phyloP scores from a whole-genome alignment of 2,888 invertebrate species.

The Lumbricus terrestris region DNA sequence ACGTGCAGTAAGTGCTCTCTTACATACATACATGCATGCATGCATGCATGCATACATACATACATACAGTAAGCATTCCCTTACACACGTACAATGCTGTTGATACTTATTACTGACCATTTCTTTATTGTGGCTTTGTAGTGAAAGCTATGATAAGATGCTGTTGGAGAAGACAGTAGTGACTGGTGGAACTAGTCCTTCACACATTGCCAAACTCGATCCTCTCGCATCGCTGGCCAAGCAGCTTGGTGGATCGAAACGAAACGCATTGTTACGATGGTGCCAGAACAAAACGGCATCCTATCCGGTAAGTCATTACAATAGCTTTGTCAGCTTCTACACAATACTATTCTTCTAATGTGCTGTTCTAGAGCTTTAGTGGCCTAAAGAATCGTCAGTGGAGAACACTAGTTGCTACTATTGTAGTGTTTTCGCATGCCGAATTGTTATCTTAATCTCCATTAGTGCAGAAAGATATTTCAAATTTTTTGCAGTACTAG shows the following conservation, averaged over 20 bases:
- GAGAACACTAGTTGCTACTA: not conserved
- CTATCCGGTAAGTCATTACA: slow-evolving; percentile 63
- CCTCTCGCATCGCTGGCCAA: slow-evolving; percentile 84
- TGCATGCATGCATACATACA: no score
- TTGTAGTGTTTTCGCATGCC: not conserved
- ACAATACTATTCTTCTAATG: not conserved
- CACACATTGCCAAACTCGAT: slow-evolving; percentile 66
- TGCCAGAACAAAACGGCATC: slow-evolving; percentile 88
- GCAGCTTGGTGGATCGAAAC: slow-evolving; percentile 84
- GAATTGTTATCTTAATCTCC: not conserved
- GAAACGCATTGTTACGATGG: slow-evolving; percentile 92
- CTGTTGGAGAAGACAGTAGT: slow-evolving; percentile 4
- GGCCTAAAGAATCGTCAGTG: not conserved
- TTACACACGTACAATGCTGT: no score
- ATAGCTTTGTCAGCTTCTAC: not conserved
- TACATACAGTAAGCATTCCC: no score
- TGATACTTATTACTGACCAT: no score
- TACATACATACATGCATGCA: no score
- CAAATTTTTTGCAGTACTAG: not conserved
- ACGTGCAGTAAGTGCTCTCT: no score
- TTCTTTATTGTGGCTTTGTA: not conserved
- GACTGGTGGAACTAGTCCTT: not conserved
- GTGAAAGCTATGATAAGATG: not conserved
- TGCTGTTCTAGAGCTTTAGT: not conserved
- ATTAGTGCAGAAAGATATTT: not conserved